A percentile compares a stretch with the other conserved stretches of the same genome.
Conservation (phyloP, 2,113 vertebrate species). For the Paratilapia polleni region DNA sequence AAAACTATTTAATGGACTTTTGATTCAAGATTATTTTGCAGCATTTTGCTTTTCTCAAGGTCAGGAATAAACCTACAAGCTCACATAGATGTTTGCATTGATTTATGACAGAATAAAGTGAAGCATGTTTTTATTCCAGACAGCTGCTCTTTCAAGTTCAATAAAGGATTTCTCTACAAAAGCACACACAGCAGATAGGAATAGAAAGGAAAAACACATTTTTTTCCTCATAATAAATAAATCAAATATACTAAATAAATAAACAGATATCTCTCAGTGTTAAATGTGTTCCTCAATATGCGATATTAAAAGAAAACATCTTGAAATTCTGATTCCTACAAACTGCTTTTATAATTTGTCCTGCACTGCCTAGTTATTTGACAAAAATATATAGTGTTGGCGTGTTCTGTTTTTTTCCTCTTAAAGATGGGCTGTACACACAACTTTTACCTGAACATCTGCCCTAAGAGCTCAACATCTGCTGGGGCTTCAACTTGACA, state of each 20-base stretch:
- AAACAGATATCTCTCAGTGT: neutral
- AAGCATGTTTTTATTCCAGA: neutral
- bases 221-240: neutral
- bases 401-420: constrained; percentile 4
- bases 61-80: neutral
- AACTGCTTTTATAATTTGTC: neutral
- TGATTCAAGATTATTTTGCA: neutral
- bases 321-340: neutral
- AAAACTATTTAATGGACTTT: neutral
- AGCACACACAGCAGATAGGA: neutral
- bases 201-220: neutral
- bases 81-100: neutral
- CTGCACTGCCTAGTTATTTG: neutral
- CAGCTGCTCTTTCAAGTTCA: neutral
- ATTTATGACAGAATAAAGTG: constrained; percentile 1
- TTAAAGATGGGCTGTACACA: neutral
- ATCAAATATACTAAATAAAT: neutral
- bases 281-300: neutral
- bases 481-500: constrained; percentile 19
- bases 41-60: neutral
- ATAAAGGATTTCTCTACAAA: neutral
- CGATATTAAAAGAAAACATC: neutral
- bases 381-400: neutral
- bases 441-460: neutral
- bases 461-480: constrained; percentile 4